A percentile compares a stretch with the other conserved stretches of the same genome.
phyloP scores from a whole-genome alignment of 2,888 invertebrate species.

The Boloria selene region DNA sequence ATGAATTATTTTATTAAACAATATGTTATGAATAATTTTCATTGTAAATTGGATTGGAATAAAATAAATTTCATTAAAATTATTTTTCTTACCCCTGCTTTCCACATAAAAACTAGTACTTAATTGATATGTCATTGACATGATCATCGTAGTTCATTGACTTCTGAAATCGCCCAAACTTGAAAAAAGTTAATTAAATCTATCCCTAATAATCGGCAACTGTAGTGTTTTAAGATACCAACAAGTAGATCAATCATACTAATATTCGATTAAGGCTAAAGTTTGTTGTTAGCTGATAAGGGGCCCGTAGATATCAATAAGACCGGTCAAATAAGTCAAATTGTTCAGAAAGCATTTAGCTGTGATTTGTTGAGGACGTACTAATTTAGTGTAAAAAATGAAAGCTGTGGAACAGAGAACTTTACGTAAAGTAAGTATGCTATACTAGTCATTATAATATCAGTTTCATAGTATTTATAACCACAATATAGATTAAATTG shows the following conservation, averaged over 20 bases:
- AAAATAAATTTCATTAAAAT: conserved; percentile 57
- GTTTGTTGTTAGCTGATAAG: conserved; percentile 58
- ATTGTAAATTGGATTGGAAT: conserved; percentile 77
- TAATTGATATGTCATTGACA: background rate
- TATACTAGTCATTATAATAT: background rate
- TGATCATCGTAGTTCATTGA: no score
- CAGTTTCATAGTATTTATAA: background rate
- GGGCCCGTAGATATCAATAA: conserved; percentile 45
- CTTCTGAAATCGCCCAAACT: background rate
- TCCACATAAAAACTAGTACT: background rate
- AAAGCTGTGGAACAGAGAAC: conserved; percentile 34
- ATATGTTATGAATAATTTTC: conserved; percentile 61
- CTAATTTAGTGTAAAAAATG: conserved; percentile 29
- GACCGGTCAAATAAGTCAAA: conserved; percentile 43
- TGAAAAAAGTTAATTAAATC: background rate
- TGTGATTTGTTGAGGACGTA: conserved; percentile 40
- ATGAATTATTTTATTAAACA: conserved; percentile 57
- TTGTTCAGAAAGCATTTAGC: conserved; percentile 45
- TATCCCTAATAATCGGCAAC: no score
- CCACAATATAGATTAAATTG: background rate
- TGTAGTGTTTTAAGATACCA: background rate
- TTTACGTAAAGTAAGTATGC: conserved; percentile 27
- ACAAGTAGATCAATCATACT: conserved; percentile 19
- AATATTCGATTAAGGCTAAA: conserved; percentile 39
- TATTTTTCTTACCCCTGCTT: conserved; percentile 18